A percentile compares a stretch with the other conserved stretches of the same genome.
Evolutionary conservation across 1,140 invertebrate genomes (phyloP).

Genomic region (Cheumatopsyche charites): DNA sequence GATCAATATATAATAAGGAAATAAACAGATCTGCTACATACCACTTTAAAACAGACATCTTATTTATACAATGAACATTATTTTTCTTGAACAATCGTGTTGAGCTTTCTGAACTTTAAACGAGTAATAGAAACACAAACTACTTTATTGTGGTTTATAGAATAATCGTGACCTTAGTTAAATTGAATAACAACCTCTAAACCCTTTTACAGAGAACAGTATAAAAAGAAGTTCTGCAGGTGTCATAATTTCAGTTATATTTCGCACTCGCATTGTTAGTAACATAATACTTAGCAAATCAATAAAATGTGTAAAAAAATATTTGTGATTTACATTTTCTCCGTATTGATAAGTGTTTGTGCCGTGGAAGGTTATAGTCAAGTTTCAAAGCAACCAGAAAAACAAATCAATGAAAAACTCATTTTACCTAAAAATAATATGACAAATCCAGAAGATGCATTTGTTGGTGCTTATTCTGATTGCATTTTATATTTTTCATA

Average conservation of each 20-base stretch:
- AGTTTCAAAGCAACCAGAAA: conserved; percentile 34
- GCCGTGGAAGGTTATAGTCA: conserved; percentile 33
- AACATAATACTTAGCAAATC: neutral
- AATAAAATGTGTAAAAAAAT: neutral
- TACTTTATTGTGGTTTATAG: conserved; percentile 17
- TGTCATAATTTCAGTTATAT: conserved; percentile 5
- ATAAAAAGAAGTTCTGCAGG: neutral
- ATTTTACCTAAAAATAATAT: neutral
- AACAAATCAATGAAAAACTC: conserved; percentile 30
- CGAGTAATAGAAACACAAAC: too few relatives aligned
- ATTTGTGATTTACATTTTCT: neutral
- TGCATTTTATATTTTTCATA: conserved; percentile 61
- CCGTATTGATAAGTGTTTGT: neutral
- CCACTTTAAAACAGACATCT: too few relatives aligned
- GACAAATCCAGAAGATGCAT: conserved; percentile 51
- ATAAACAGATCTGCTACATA: too few relatives aligned
- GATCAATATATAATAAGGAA: too few relatives aligned
- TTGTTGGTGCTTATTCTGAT: conserved; percentile 59
- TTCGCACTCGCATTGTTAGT: neutral
- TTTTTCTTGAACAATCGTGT: neutral
- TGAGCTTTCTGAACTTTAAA: too few relatives aligned
- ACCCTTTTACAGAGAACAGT: conserved; percentile 22
- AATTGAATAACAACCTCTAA: conserved; percentile 21
- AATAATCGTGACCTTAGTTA: conserved; percentile 22
- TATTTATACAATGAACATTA: neutral